These are phyloP conservation scores for Phyto melanocephala DNA, from an alignment of 2,888 invertebrate genomes.

Conservation along the genomic window DNA sequence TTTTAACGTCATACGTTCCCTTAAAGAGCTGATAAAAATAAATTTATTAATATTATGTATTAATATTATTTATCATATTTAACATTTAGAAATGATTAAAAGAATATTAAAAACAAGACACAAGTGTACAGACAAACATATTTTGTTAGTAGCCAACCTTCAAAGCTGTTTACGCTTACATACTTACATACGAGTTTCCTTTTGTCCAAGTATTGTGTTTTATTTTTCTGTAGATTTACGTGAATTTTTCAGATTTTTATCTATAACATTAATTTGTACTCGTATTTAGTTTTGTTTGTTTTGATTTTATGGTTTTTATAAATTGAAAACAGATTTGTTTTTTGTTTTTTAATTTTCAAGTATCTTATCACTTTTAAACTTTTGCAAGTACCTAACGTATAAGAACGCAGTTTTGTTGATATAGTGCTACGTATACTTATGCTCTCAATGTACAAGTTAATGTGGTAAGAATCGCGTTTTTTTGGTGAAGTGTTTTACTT, in stretches of 20 bases:
- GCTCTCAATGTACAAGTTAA: not conserved
- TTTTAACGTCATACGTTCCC: slow-evolving; percentile 13
- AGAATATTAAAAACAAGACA: not conserved
- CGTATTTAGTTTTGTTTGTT: not conserved
- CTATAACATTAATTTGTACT: not conserved
- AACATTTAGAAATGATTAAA: not conserved
- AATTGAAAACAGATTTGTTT: not conserved
- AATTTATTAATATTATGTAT: not conserved
- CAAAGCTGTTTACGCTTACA: not conserved
- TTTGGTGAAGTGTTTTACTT: too few species aligned
- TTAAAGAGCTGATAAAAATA: not conserved
- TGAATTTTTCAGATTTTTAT: slow-evolving; percentile 47
- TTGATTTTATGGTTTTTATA: not conserved
- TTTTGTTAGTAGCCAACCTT: not conserved
- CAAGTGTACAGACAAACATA: too few species aligned
- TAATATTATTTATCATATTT: slow-evolving; percentile 21
- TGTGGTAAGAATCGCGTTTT: not conserved
- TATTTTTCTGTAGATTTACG: slow-evolving; percentile 10
- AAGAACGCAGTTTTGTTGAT: not conserved
- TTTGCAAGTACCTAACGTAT: not conserved
- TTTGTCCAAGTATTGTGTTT: not conserved
- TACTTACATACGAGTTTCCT: not conserved
- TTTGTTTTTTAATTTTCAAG: not conserved
- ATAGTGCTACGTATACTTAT: not conserved
- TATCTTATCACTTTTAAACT: slow-evolving; percentile 35